Evolutionary conservation across 37 sponge, comb jelly and placozoan genomes (phyloP).

Genomic region (Cliona cf. orientalis): DNA sequence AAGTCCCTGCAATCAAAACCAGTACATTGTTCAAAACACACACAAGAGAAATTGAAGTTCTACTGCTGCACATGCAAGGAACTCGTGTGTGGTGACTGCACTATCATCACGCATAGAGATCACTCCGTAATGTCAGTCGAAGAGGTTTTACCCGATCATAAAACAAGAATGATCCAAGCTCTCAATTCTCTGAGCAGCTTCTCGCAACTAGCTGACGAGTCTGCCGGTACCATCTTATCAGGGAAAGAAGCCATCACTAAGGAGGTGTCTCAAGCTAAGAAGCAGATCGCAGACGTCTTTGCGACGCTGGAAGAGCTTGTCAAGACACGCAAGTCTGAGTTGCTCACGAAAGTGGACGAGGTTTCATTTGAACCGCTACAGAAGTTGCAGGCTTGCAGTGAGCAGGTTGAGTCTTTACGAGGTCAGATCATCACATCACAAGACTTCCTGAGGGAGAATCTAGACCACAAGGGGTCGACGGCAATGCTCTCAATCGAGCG

Average conservation of each 20-base stretch:
- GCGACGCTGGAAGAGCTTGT: not conserved
- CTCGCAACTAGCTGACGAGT: not conserved
- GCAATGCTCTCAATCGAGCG: conserved; percentile 7
- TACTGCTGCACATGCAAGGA: conserved; percentile 18
- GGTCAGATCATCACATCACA: not conserved
- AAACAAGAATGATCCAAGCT: not conserved
- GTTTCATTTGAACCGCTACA: not conserved
- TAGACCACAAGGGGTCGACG: not conserved
- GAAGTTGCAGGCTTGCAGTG: not conserved
- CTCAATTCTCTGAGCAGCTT: not conserved
- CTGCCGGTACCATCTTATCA: not conserved
- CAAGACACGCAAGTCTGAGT: not conserved
- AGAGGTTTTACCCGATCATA: not conserved
- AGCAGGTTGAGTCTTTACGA: not conserved
- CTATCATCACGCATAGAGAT: not conserved
- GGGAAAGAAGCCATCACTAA: not conserved
- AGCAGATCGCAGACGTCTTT: not conserved
- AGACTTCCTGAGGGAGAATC: conserved; percentile 10
- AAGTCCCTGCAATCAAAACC: too few species aligned
- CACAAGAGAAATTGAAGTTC: conserved; percentile 17
- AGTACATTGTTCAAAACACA: too few species aligned
- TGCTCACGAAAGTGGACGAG: not conserved
- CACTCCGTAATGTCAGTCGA: not conserved
- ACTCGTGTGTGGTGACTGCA: conserved; percentile 24
- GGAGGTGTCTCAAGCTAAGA: not conserved